Evolutionary conservation across 1,140 invertebrate genomes (phyloP), one percentile per base, ranked within the genome.

Genomic region (Trichomalopsis sarcophagae): DNA sequence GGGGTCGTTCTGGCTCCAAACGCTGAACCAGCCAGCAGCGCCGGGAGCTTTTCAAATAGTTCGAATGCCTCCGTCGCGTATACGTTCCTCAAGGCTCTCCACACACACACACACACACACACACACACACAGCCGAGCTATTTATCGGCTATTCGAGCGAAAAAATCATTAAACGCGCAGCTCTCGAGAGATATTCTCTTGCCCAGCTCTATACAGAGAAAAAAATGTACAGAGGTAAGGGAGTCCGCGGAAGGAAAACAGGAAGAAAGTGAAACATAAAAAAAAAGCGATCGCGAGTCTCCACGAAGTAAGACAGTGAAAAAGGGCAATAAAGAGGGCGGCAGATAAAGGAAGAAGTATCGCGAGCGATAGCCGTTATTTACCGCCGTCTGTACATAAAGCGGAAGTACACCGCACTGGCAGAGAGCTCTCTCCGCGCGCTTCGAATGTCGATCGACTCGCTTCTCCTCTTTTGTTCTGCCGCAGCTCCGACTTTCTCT

Each of bases 341-440:
- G 55, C 27, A 69, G 75, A 84, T 77, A 84, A 62, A 78, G 71
- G 71, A 69, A 77, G 75, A 69, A 78, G 82, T 33, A 78, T 84
- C 82, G 44, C 81, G 55, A 73, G 33, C 79, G 73, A 78, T 84
- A 69, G 82, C 27, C 75, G 77, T 84, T 80, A 84, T 84, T 84
- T 84, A 80, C 83, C 68, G 83, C 44, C 47, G 47, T 40, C 69
- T 84, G 47, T 84, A 80, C 68, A 84, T 73, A 80, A 84, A 80
- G 77, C 82, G 68, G 82, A 84, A 84, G 76, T 50, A 69, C 55
- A 84, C 68, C 2, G 3, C 73, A 75, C 33, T 13, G 7, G 80
- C 80, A 69, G n/a, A 44, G n/a, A 69, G 27, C 30, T 75, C 27
- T 73, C 33, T n/a, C 33, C 33, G 69, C 5, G 55, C 66, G 80